Evolutionary conservation across 92 coral and sea anemone species (phyloP).

Genomic region (Epizoanthus stellaris): DNA sequence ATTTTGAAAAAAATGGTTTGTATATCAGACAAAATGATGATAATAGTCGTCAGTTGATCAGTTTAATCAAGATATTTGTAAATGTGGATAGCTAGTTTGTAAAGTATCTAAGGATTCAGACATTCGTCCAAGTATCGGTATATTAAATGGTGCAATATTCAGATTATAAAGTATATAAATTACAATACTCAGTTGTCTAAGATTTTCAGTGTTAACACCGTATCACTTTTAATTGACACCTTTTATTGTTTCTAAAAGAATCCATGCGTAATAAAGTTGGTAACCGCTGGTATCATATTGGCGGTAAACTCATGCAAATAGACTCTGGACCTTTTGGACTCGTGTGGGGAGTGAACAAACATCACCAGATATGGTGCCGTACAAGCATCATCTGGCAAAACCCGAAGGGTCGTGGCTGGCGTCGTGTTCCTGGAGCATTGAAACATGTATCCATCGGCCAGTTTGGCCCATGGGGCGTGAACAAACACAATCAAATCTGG

Average conservation of each 20-base stretch:
- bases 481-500: conserved; percentile 19
- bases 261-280: conserved; percentile 35
- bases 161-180: too few relatives aligned
- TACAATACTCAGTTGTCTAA: too few relatives aligned
- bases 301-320: conserved; percentile 35
- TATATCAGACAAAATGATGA: too few relatives aligned
- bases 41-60: too few relatives aligned
- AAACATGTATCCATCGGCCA: conserved; percentile 19
- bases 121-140: too few relatives aligned
- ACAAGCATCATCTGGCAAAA: conserved; percentile 34
- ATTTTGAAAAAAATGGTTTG: too few relatives aligned
- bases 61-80: too few relatives aligned
- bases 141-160: too few relatives aligned
- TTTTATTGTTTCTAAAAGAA: neutral
- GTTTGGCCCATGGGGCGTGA: conserved; percentile 47
- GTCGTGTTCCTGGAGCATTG: neutral
- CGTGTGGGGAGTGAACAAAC: conserved; percentile 50
- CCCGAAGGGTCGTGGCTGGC: conserved; percentile 21
- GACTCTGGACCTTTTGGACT: conserved; percentile 60
- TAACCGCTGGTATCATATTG: conserved; percentile 34
- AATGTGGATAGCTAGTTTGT: too few relatives aligned
- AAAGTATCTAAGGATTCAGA: too few relatives aligned
- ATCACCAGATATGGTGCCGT: conserved; percentile 39
- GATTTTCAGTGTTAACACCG: too few relatives aligned
- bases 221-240: too few relatives aligned